These are phyloP conservation scores for Tenthredo amoena DNA, from an alignment of 2,888 invertebrate species.

Conservation along the genomic window DNA sequence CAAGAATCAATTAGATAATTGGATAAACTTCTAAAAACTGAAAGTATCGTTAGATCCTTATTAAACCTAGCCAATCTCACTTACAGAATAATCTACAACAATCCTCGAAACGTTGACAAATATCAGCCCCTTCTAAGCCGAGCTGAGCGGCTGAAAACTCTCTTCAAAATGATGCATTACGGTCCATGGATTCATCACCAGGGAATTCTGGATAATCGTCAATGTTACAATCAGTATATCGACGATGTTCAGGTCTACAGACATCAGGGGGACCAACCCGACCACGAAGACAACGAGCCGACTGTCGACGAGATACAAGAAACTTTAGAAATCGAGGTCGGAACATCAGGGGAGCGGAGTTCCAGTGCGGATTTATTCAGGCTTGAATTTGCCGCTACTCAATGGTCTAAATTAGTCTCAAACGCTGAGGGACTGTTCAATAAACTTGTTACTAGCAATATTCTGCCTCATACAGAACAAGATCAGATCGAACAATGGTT, in stretches of 20 bases:
- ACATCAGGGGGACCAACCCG: slow-evolving; percentile 61
- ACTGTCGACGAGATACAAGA: slow-evolving; percentile 72
- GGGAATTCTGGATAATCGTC: slow-evolving; percentile 64
- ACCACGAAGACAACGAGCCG: slow-evolving; percentile 71
- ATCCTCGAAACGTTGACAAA: not conserved
- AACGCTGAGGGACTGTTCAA: slow-evolving; percentile 93
- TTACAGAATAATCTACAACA: slow-evolving; percentile 8
- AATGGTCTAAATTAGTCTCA: slow-evolving; percentile 89
- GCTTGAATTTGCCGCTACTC: slow-evolving; percentile 90
- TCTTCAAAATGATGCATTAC: slow-evolving; percentile 68
- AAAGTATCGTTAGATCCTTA: not conserved
- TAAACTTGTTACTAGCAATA: slow-evolving; percentile 85
- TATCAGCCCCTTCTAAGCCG: not conserved
- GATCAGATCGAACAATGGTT: slow-evolving; percentile 92
- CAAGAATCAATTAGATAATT: not conserved
- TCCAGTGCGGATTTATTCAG: slow-evolving; percentile 82
- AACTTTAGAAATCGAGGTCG: slow-evolving; percentile 71
- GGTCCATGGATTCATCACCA: slow-evolving; percentile 65
- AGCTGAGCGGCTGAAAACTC: slow-evolving; percentile 4
- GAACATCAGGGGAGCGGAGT: slow-evolving; percentile 73
- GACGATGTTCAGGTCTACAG: slow-evolving; percentile 59
- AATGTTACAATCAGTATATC: slow-evolving; percentile 63
- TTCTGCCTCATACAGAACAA: slow-evolving; percentile 86
- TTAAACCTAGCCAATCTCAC: not conserved
- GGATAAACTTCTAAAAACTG: not conserved